These are phyloP conservation scores for Gibbula magus DNA, from an alignment of 2,888 invertebrate species.

Conservation along the genomic window DNA sequence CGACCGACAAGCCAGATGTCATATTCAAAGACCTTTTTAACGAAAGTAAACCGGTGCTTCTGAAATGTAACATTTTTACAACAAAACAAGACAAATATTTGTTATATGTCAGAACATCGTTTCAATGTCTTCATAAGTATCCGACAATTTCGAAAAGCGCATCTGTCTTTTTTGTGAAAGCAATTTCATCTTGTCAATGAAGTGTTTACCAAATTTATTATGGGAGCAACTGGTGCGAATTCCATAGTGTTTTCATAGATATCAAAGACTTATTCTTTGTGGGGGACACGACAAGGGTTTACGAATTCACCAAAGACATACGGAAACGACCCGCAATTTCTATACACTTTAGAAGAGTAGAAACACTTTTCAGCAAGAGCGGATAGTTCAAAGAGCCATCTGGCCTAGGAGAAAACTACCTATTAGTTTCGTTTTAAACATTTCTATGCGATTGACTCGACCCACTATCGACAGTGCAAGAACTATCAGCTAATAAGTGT, in stretches of 20 bases:
- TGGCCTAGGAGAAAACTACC: neutral
- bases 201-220: neutral
- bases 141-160: neutral
- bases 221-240: neutral
- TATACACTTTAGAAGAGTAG: neutral
- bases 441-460: neutral
- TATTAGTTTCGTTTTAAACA: conserved; percentile 5
- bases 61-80: neutral
- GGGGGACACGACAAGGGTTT: neutral
- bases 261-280: conserved; percentile 9
- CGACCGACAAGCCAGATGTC: neutral
- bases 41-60: no score
- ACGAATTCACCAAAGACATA: neutral
- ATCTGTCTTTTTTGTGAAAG: neutral
- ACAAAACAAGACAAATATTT: conserved; percentile 11
- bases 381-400: conserved; percentile 17
- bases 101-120: neutral
- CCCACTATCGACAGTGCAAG: neutral
- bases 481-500: conserved; percentile 2
- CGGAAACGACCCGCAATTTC: neutral
- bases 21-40: neutral
- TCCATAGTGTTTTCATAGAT: neutral
- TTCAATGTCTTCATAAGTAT: neutral
- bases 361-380: neutral
- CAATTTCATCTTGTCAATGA: neutral